Evolutionary conservation across 2,888 invertebrate genomes (phyloP).

Genomic region (Eristalis intricaria): DNA sequence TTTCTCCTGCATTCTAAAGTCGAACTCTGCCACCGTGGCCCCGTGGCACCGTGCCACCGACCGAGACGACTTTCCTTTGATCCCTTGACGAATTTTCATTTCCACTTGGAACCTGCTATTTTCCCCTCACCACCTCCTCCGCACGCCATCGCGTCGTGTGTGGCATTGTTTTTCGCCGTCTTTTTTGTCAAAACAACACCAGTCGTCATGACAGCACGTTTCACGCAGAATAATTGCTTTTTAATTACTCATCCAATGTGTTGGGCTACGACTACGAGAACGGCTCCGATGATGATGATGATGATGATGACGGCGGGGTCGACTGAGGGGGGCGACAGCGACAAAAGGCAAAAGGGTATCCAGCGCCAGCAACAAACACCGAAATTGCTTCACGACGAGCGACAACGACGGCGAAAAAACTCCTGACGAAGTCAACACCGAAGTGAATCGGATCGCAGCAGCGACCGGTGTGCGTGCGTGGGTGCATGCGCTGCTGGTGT

Average conservation of each 20-base stretch:
- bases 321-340: neutral
- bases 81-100: conserved; percentile 32
- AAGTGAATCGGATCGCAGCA: neutral
- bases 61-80: no score
- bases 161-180: conserved; percentile 29
- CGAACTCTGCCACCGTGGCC: neutral
- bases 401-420: conserved; percentile 13
- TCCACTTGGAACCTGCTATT: conserved; percentile 15
- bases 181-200: conserved; percentile 61
- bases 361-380: conserved; percentile 13
- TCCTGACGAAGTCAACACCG: conserved; percentile 32
- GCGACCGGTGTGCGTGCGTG: neutral
- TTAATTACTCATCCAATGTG: conserved; percentile 67
- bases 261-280: conserved; percentile 20
- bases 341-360: neutral
- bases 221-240: conserved; percentile 71
- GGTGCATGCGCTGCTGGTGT: neutral
- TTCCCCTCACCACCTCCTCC: neutral
- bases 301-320: conserved; percentile 8
- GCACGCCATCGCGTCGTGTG: conserved; percentile 40
- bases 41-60: neutral
- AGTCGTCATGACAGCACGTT: conserved; percentile 71
- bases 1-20: neutral
- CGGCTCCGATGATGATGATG: neutral
- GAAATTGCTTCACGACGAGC: conserved; percentile 55